Evolutionary conservation across 2,888 invertebrate species (phyloP).

Genomic region (Nematopogon swammerdamellus): DNA sequence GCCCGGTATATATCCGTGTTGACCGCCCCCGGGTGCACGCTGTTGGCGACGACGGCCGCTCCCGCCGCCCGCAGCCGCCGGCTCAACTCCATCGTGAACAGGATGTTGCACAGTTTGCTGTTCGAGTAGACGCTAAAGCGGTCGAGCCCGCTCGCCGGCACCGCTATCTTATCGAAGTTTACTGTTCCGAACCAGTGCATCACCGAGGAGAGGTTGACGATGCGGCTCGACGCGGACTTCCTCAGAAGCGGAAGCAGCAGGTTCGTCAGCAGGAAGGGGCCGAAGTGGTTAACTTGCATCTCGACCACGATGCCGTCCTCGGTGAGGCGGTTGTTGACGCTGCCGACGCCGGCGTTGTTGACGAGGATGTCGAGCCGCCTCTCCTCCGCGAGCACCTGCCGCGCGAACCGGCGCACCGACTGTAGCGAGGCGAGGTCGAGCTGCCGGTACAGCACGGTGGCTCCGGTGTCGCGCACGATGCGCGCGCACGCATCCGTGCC

Average conservation of each 20-base stretch:
- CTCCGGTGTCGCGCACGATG: too few species aligned
- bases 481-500: constrained; percentile 64
- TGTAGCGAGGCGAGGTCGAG: constrained; percentile 71
- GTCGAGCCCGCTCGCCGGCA: constrained; percentile 44
- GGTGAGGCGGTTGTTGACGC: constrained; percentile 58
- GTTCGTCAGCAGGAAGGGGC: too few species aligned
- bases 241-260: too few species aligned
- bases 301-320: constrained; percentile 81
- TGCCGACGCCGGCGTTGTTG: too few species aligned
- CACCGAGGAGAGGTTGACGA: constrained; percentile 76
- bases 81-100: constrained; percentile 69
- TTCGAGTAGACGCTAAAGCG: constrained; percentile 54
- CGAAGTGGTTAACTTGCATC: too few species aligned
- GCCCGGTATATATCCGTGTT: constrained; percentile 75
- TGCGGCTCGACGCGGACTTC: constrained; percentile 66
- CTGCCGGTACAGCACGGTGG: constrained; percentile 59
- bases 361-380: constrained; percentile 75
- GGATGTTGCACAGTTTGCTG: constrained; percentile 70
- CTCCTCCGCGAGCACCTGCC: constrained; percentile 69
- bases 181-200: constrained; percentile 66
- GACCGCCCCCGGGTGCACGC: constrained; percentile 81
- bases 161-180: constrained; percentile 68
- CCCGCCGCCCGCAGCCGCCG: constrained; percentile 60
- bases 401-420: constrained; percentile 78
- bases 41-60: constrained; percentile 69